Percentiles rank a stretch among this genome's conserved stretches.
phyloP scores from a whole-genome alignment of 2,888 invertebrate genomes.

The Ceriagrion tenellum region DNA sequence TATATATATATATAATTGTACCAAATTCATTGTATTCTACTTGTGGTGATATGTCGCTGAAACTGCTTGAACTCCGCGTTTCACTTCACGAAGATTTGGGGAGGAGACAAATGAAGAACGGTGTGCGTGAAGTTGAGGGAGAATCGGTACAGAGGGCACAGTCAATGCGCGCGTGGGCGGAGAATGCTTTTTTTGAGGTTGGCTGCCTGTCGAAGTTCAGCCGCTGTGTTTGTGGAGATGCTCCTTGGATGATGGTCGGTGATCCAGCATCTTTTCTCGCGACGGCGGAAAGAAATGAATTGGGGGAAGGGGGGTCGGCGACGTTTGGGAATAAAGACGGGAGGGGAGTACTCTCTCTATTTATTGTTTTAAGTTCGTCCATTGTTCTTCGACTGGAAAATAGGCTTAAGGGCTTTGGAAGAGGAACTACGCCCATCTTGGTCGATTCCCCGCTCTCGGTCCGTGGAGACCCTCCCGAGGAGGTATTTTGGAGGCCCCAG shows the following conservation, averaged over 20 bases:
- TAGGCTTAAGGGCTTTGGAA: conserved; percentile 36
- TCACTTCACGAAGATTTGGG: background rate
- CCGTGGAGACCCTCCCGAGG: background rate
- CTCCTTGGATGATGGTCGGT: background rate
- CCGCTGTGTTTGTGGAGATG: background rate
- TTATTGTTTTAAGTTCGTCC: conserved; percentile 59
- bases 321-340: background rate
- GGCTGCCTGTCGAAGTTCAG: background rate
- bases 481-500: background rate
- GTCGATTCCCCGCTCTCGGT: background rate
- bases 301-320: background rate
- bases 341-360: background rate
- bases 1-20: too few species aligned
- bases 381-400: conserved; percentile 57
- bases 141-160: background rate
- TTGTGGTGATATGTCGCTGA: too few species aligned
- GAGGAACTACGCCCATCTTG: background rate
- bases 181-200: background rate
- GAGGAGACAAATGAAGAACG: background rate
- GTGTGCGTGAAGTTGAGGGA: background rate
- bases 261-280: conserved; percentile 43
- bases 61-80: too few species aligned
- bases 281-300: background rate
- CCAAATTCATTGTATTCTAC: too few species aligned
- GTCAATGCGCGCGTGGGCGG: background rate